These are phyloP conservation scores for Andrena camellia DNA, from an alignment of 2,888 invertebrate genomes.

Conservation along the genomic window DNA sequence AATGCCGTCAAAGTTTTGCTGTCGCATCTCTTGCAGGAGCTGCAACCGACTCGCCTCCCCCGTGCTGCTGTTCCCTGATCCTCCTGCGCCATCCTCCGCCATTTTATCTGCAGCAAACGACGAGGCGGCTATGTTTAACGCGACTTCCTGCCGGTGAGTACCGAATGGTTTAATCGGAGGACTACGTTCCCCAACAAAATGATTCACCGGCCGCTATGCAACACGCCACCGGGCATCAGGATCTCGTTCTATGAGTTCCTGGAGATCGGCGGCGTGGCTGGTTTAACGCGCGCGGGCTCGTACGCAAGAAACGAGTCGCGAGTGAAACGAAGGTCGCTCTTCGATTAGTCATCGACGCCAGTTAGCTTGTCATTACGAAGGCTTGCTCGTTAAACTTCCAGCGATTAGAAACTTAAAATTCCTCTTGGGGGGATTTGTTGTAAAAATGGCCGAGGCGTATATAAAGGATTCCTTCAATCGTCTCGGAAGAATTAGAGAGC, in stretches of 20 bases:
- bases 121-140: not conserved
- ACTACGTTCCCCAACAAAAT: not conserved
- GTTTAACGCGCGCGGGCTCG: slow-evolving; percentile 10
- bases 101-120: slow-evolving; percentile 67
- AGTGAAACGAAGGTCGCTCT: slow-evolving; percentile 41
- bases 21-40: slow-evolving; percentile 93
- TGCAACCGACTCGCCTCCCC: slow-evolving; percentile 88
- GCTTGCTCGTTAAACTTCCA: slow-evolving; percentile 4
- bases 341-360: slow-evolving; percentile 46
- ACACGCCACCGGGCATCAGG: not conserved
- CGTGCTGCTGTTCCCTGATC: slow-evolving; percentile 76
- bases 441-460: not conserved
- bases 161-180: not conserved
- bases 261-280: slow-evolving; percentile 1
- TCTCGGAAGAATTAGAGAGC: slow-evolving; percentile 8
- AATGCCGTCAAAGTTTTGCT: slow-evolving; percentile 97
- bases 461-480: not conserved
- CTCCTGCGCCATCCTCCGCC: slow-evolving; percentile 78
- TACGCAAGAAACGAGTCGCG: slow-evolving; percentile 17
- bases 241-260: slow-evolving; percentile 15
- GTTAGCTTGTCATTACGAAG: slow-evolving; percentile 14
- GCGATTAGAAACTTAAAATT: not conserved
- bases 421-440: not conserved
- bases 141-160: not conserved
- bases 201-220: not conserved